These are phyloP conservation scores for Cebidichthys violaceus DNA, from an alignment of 2,113 vertebrate genomes.

Conservation along the genomic window DNA sequence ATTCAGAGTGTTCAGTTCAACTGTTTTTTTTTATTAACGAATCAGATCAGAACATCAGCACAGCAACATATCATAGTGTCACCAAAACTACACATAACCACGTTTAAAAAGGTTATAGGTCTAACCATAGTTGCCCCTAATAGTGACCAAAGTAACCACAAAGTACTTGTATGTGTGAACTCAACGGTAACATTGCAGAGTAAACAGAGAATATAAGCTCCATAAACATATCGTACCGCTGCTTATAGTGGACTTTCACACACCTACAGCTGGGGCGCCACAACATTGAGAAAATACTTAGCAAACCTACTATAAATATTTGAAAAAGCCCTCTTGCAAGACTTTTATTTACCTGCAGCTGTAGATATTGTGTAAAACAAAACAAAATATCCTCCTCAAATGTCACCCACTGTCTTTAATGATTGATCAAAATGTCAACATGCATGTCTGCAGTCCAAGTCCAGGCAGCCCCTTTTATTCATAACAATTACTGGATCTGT, in stretches of 20 bases:
- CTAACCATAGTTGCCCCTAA: not conserved
- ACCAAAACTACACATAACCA: not conserved
- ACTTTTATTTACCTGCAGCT: no score
- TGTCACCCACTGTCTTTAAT: conserved; percentile 70
- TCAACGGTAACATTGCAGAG: not conserved
- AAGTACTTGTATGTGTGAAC: not conserved
- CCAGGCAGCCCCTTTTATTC: conserved; percentile 41
- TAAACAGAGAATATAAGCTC: not conserved
- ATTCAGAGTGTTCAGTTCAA: no score
- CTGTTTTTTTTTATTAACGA: not conserved
- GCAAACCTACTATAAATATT: not conserved
- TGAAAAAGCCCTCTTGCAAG: not conserved
- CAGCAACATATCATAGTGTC: not conserved
- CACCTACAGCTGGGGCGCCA: no score
- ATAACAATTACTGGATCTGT: conserved; percentile 43
- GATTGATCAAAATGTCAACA: conserved; percentile 82
- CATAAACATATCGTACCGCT: no score
- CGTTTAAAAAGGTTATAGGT: not conserved
- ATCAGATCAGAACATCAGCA: not conserved
- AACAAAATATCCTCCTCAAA: conserved; percentile 34
- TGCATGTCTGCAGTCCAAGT: conserved; percentile 67
- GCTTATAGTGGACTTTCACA: no score
- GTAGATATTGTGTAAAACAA: conserved; percentile 29
- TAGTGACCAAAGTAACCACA: not conserved
- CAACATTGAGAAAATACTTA: no score